Base-by-base conservation (phyloP, 37 sponge, comb jelly and placozoan genomes). In the Hormiphora californensis region DNA sequence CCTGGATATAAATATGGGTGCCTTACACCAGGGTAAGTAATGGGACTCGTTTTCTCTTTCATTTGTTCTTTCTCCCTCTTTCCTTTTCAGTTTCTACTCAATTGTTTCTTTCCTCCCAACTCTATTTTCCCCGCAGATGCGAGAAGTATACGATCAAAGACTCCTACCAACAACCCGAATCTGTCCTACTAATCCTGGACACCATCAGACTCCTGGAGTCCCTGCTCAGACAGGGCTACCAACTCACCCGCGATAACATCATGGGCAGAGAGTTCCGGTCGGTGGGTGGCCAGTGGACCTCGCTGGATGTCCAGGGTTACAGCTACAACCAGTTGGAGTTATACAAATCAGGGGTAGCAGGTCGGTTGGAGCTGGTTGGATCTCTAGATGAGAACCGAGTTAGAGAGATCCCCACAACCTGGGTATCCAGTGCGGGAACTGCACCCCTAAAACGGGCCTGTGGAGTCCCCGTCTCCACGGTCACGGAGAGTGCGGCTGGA, bases 121-220 rank as follows among this genome's bases (percentile, higher is more conserved):
- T 59, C 62, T 7, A n/a, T n/a, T n/a, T n/a, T n/a, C n/a, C n/a
- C n/a, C n/a, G 40, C 81, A 73, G 81, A 23, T 73, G 81, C 25
- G 43, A 43, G 81, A 33, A 73, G 81, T 73, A 73, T 33, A 73
- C 40, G 22, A 30, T 73, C 19, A 73, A 73, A 43, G 25, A 73
- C 11, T 1, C 19, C 1, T 73, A 73, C 44, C 41, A 36, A 9
- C 81, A 73, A 28, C 35, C 39, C 44, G 36, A 33, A 7, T 73
- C 81, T 12, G 81, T 73, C 27, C 81, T 22, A 1, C 81, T 73
- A 43, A 43, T 73, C 46, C 81, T 73, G 23, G 81, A 73, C 81
- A 73, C 39, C 38, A 22, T 73, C 27, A 73, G 43, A 41, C 81
- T 73, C 23, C 40, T 73, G 0, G 81, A 73, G 35, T 43, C 43